Percentiles rank a stretch among this genome's conserved stretches.
Evolutionary conservation across 2,113 vertebrate genomes (phyloP).

Genomic region (Rutilus rutilus): DNA sequence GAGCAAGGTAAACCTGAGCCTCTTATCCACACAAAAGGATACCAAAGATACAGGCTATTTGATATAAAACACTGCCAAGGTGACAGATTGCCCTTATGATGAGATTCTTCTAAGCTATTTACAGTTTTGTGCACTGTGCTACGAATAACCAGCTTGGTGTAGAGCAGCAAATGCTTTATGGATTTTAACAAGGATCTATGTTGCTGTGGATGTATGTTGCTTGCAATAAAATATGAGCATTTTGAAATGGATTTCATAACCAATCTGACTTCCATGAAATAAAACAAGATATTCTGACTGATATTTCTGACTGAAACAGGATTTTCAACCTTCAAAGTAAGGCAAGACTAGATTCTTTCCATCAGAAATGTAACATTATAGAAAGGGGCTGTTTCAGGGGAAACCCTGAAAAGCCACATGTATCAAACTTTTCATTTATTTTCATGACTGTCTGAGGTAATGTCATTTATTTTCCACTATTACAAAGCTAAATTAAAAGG

Average conservation of each 20-base stretch:
- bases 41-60: slow-evolving; percentile 16
- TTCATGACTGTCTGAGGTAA: background rate
- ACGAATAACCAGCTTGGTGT: background rate
- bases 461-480: background rate
- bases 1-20: slow-evolving; percentile 19
- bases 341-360: background rate
- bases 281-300: background rate
- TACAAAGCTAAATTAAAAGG: background rate
- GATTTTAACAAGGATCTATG: slow-evolving; percentile 2
- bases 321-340: background rate
- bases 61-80: background rate
- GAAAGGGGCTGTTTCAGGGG: background rate
- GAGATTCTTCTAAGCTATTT: background rate
- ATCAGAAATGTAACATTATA: background rate
- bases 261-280: background rate
- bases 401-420: background rate
- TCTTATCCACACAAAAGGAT: slow-evolving; percentile 11
- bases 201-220: background rate
- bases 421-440: background rate
- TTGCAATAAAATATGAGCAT: background rate
- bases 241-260: background rate
- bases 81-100: background rate
- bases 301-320: background rate
- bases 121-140: background rate
- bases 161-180: background rate